These are phyloP conservation scores for Gymnoscelis rufifasciata DNA, from an alignment of 2,888 invertebrate species.

Conservation along the genomic window DNA sequence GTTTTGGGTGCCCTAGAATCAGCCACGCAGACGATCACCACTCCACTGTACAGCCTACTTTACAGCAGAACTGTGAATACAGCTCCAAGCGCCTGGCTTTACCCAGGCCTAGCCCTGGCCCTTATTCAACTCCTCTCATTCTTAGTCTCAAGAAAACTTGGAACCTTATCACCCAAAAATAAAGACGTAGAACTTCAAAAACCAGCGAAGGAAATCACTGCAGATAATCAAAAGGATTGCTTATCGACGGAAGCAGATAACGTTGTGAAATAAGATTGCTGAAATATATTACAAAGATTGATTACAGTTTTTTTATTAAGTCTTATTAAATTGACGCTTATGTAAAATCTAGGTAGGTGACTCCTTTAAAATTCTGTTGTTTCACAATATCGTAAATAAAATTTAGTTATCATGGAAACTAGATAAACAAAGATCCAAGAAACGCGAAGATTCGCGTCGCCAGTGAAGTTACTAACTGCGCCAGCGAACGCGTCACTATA, in stretches of 20 bases:
- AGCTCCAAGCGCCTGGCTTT: constrained; percentile 64
- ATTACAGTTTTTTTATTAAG: too few species aligned
- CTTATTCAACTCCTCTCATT: constrained; percentile 57
- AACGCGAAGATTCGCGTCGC: too few species aligned
- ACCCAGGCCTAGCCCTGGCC: constrained; percentile 57
- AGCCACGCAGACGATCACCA: constrained; percentile 63
- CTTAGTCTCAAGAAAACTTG: constrained; percentile 47
- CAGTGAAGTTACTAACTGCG: too few species aligned
- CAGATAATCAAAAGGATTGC: constrained; percentile 8
- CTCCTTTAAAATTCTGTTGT: too few species aligned
- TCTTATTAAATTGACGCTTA: too few species aligned
- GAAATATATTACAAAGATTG: background rate
- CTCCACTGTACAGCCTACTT: constrained; percentile 64
- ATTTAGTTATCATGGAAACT: too few species aligned
- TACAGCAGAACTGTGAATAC: constrained; percentile 62
- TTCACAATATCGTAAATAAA: too few species aligned
- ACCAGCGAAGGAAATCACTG: constrained; percentile 16
- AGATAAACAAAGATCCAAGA: too few species aligned
- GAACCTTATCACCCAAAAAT: constrained; percentile 18
- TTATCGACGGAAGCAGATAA: constrained; percentile 17
- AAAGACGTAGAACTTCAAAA: constrained; percentile 19
- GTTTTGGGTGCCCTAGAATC: constrained; percentile 69
- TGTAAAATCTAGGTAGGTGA: too few species aligned
- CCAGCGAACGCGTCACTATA: too few species aligned
- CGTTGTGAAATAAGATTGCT: background rate